Evolutionary conservation across 2,113 vertebrate species (phyloP).

Genomic region (Prinia subflava): DNA sequence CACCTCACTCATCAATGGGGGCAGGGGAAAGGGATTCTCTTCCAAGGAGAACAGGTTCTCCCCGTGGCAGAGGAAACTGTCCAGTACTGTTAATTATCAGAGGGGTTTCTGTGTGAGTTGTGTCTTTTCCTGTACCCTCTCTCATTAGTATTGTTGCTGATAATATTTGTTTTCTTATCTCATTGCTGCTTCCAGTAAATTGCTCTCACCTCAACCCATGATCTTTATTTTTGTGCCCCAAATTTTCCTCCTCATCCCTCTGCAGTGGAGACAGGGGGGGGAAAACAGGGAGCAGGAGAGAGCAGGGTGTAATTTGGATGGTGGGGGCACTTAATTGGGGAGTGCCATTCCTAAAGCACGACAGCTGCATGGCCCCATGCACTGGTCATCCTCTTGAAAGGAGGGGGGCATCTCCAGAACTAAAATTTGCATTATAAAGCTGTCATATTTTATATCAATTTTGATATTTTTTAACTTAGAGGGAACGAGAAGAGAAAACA

Average conservation of each 20-base stretch:
- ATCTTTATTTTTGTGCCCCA: not conserved
- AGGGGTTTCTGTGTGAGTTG: fast-evolving
- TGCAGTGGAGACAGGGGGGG: not conserved
- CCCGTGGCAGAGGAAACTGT: not conserved
- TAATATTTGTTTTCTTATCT: not conserved
- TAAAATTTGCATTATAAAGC: not conserved
- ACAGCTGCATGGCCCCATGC: not conserved
- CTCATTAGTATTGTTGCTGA: not conserved
- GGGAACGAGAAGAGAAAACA: not conserved
- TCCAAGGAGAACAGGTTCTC: not conserved
- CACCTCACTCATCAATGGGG: not conserved
- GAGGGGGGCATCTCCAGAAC: not conserved
- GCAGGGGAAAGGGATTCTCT: not conserved
- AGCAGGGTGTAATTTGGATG: fast-evolving
- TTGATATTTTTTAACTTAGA: not conserved
- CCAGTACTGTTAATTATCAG: not conserved
- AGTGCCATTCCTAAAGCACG: fast-evolving
- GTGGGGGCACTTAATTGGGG: not conserved
- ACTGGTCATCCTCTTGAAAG: not conserved
- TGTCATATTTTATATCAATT: not conserved
- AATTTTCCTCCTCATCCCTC: not conserved
- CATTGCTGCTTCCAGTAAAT: not conserved
- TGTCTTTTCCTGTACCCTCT: not conserved
- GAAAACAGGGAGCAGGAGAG: fast-evolving
- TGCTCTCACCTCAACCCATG: fast-evolving